phyloP scores from a whole-genome alignment of 64 coral and sea anemone genomes.

The Stichodactyla mertensii region DNA sequence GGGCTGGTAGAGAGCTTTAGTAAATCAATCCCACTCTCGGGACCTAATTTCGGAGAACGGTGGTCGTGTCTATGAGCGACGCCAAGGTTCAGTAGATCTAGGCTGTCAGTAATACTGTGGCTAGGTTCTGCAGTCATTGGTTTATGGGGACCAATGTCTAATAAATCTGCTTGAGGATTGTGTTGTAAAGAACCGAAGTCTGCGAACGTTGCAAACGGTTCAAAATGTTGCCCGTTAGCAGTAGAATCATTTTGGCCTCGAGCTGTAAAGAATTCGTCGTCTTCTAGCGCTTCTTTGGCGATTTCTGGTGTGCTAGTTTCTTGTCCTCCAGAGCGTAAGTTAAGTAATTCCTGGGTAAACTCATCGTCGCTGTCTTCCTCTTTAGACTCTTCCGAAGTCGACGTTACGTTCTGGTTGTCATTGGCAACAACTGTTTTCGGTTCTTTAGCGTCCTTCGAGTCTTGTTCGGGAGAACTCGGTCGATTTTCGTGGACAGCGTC shows the following conservation, averaged over 20 bases:
- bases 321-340: conserved; percentile 10
- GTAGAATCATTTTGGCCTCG: background rate
- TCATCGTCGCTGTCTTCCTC: conserved; percentile 68
- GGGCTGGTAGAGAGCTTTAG: conserved; percentile 62
- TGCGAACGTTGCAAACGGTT: conserved; percentile 5
- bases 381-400: conserved; percentile 7
- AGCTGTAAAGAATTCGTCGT: conserved; percentile 51
- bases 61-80: background rate
- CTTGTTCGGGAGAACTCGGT: conserved; percentile 12
- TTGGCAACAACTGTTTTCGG: background rate
- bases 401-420: background rate
- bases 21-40: conserved; percentile 62
- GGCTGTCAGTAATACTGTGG: background rate
- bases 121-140: background rate
- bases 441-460: background rate
- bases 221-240: background rate
- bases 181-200: conserved; percentile 4
- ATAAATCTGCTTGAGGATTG: conserved; percentile 24
- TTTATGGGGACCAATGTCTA: conserved; percentile 13
- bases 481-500: conserved; percentile 24
- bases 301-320: background rate
- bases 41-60: background rate
- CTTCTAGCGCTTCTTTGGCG: conserved; percentile 17
- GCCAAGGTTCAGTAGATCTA: conserved; percentile 49
- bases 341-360: conserved; percentile 49